Evolutionary conservation across 2,888 invertebrate species (phyloP).

Genomic region (Pachymerium ferrugineum): DNA sequence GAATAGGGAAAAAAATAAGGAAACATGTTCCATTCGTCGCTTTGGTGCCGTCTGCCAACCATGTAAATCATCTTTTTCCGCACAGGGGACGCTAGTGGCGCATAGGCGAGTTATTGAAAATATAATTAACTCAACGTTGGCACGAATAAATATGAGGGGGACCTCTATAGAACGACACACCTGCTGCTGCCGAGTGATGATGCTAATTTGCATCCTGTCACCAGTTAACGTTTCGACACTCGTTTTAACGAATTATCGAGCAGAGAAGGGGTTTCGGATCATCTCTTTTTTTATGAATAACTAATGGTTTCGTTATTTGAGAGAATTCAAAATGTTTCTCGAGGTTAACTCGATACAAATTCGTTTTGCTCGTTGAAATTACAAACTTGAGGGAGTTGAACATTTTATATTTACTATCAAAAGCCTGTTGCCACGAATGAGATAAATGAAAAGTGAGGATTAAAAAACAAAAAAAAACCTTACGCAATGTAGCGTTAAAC

Average conservation of each 20-base stretch:
- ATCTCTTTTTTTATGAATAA: not conserved
- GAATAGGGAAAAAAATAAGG: slow-evolving; percentile 5
- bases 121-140: slow-evolving; percentile 23
- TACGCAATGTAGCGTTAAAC: too few relatives aligned
- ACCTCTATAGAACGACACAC: not conserved
- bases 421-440: too few relatives aligned
- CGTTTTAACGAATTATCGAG: slow-evolving; percentile 11
- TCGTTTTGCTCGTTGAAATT: too few relatives aligned
- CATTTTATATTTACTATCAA: too few relatives aligned
- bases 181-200: slow-evolving; percentile 13
- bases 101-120: slow-evolving; percentile 28
- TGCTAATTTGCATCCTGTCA: slow-evolving; percentile 18
- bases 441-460: too few relatives aligned
- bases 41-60: slow-evolving; percentile 19
- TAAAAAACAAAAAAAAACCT: too few relatives aligned
- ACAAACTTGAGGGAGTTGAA: too few relatives aligned
- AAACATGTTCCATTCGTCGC: slow-evolving; percentile 3
- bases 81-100: slow-evolving; percentile 14
- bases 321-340: too few relatives aligned
- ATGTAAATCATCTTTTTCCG: slow-evolving; percentile 27
- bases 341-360: too few relatives aligned
- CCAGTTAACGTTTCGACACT: not conserved
- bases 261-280: too few relatives aligned
- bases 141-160: slow-evolving; percentile 15
- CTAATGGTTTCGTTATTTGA: not conserved